Conservation (phyloP, 2,113 vertebrate genomes). For the Dicerorhinus sumatrensis region DNA sequence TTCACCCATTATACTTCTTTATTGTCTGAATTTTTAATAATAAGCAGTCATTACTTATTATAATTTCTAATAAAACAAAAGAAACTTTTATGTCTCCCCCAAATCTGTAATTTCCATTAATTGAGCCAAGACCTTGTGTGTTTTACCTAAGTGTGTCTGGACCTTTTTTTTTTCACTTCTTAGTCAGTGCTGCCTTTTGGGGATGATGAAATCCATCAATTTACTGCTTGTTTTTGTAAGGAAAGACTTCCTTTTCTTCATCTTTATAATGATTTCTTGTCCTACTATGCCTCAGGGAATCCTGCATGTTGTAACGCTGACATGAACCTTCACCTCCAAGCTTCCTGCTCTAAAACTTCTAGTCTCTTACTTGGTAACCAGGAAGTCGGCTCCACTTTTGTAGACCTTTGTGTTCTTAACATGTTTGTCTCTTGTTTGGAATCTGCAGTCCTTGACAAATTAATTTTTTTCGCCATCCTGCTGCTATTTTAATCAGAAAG, state of each 20-base stretch:
- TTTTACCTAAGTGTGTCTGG: slow-evolving; percentile 3
- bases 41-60: not conserved
- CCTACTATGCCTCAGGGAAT: not conserved
- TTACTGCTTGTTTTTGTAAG: slow-evolving; percentile 26
- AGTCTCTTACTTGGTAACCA: not conserved
- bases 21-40: slow-evolving; percentile 7
- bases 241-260: not conserved
- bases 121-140: not conserved
- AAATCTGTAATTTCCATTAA: not conserved
- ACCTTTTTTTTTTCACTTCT: not conserved
- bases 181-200: not conserved
- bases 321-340: not conserved
- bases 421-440: not conserved
- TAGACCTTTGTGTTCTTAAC: not conserved
- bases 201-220: not conserved
- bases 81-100: not conserved
- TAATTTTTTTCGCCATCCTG: not conserved
- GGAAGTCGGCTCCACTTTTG: not conserved
- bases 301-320: not conserved
- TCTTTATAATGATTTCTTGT: not conserved
- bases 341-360: not conserved
- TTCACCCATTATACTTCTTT: not conserved
- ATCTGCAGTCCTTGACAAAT: not conserved
- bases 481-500: slow-evolving; percentile 29
- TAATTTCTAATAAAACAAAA: not conserved